phyloP scores from a whole-genome alignment of 2,888 invertebrate species.

The Laspeyria flexula region DNA sequence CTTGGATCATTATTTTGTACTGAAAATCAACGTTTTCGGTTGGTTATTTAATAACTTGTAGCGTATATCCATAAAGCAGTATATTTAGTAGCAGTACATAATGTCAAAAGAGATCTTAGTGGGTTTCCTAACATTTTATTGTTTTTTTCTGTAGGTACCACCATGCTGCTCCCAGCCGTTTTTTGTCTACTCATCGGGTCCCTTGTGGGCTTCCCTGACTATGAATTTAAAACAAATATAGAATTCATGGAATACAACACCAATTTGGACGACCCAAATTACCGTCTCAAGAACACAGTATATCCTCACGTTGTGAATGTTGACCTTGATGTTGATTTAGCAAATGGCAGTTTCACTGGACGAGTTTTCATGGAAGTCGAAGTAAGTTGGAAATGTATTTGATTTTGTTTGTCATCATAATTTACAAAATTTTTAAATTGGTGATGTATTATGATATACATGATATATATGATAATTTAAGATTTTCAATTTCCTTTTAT shows the following conservation, averaged over 20 bases:
- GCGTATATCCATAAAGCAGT: too few relatives aligned
- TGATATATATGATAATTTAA: too few relatives aligned
- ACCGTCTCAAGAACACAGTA: slow-evolving; percentile 65
- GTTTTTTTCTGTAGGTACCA: slow-evolving; percentile 53
- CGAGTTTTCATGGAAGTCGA: slow-evolving; percentile 56
- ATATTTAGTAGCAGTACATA: too few relatives aligned
- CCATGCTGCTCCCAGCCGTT: slow-evolving; percentile 57
- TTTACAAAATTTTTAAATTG: too few relatives aligned
- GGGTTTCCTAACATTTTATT: too few relatives aligned
- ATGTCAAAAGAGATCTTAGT: too few relatives aligned
- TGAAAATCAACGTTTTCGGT: too few relatives aligned
- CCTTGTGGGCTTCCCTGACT: slow-evolving; percentile 54
- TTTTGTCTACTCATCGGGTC: slow-evolving; percentile 59
- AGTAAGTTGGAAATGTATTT: slow-evolving; percentile 50
- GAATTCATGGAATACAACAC: slow-evolving; percentile 61
- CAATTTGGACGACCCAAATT: slow-evolving; percentile 66
- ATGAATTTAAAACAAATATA: slow-evolving; percentile 64
- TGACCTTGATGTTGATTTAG: slow-evolving; percentile 69
- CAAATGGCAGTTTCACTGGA: slow-evolving; percentile 56
- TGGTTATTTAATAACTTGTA: too few relatives aligned
- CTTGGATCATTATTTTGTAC: too few relatives aligned
- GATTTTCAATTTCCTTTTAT: too few relatives aligned
- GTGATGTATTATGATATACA: too few relatives aligned
- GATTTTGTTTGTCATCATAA: not conserved
- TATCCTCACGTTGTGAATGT: slow-evolving; percentile 61